Base-by-base conservation (phyloP, 1,140 invertebrate species). In the Acyrthosiphon pisum region DNA sequence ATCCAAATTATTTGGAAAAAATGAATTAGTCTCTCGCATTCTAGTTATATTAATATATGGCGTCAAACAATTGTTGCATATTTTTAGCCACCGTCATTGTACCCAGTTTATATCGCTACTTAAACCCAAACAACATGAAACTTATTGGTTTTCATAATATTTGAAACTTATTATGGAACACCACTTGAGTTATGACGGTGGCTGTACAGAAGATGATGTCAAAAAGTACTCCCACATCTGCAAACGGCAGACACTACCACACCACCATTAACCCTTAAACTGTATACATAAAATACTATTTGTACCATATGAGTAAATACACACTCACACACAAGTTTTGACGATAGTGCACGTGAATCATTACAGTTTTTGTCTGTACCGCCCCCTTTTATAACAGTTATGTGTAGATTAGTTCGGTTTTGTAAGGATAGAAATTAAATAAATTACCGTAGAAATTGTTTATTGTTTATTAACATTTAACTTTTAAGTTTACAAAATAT, bases 131-230 rank as follows among this genome's bases (percentile, higher is more conserved):
- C 41, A 81, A 76, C 35, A n/a, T 9, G 44, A 91, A 76, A 46
- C 41, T 68, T 91, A 91, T 91, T n/a, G 90, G 30, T 81, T 91
- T 91, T 76, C 41, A 18, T 48, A 76, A 90, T 60, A 90, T 44
- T 90, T 37, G 37, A 90, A 91, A 76, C 41, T 91, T 81, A 37
- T 90, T 90, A 60, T 22, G 41, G 41, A 41, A 41, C 41, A 41
- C 41, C 41, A 41, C 41, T 41, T 41, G 41, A 0, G 41, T 41
- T 41, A 41, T 41, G 41, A 41, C 4, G 41, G 41, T 3, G 41
- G 41, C 41, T 41, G 41, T 3, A 41, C 9, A 4, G 23, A 44
- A 14, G 41, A 30, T 14, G 44, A 26, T 35, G 86, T 48, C 86
- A 50, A 88, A 84, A 48, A 20, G 46, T n/a, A 88, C 46, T 87